These are phyloP conservation scores for Pyrrhosoma nymphula DNA, from an alignment of 2,888 invertebrate species.

Conservation along the genomic window DNA sequence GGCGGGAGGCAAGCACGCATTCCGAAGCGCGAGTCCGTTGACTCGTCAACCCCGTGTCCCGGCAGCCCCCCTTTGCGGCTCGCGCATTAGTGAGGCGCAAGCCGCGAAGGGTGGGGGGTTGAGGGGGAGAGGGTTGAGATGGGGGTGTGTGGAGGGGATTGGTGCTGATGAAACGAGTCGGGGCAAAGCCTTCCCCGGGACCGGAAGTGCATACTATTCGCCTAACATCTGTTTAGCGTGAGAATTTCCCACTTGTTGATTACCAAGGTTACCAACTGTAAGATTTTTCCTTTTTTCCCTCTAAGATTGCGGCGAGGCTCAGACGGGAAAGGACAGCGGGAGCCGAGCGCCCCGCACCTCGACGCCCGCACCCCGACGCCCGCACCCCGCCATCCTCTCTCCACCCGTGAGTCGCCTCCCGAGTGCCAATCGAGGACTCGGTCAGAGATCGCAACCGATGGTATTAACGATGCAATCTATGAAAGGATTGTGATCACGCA, in stretches of 20 bases:
- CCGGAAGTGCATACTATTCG: background rate
- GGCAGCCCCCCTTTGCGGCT: background rate
- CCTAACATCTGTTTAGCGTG: slow-evolving; percentile 18
- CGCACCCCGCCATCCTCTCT: too few relatives aligned
- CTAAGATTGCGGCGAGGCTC: background rate
- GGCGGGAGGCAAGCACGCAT: background rate
- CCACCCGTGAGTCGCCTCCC: too few relatives aligned
- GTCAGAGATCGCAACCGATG: too few relatives aligned
- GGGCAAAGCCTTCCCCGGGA: background rate
- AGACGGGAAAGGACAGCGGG: too few relatives aligned
- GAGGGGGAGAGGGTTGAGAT: too few relatives aligned
- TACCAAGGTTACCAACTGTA: slow-evolving; percentile 11
- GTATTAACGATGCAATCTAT: too few relatives aligned
- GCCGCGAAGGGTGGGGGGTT: too few relatives aligned
- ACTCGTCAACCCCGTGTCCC: background rate
- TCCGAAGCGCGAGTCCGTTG: background rate
- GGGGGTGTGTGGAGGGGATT: too few relatives aligned
- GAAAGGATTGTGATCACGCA: too few relatives aligned
- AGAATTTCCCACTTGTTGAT: slow-evolving; percentile 29
- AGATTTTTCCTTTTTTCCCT: background rate
- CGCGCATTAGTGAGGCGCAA: background rate
- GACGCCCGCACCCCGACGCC: too few relatives aligned
- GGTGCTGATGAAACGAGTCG: background rate
- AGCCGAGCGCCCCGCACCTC: too few relatives aligned
- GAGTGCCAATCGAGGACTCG: too few relatives aligned